Base-by-base conservation (phyloP, 30 jellyfish, hydroid and myxozoan genomes). In the Haliclystus octoradiatus region DNA sequence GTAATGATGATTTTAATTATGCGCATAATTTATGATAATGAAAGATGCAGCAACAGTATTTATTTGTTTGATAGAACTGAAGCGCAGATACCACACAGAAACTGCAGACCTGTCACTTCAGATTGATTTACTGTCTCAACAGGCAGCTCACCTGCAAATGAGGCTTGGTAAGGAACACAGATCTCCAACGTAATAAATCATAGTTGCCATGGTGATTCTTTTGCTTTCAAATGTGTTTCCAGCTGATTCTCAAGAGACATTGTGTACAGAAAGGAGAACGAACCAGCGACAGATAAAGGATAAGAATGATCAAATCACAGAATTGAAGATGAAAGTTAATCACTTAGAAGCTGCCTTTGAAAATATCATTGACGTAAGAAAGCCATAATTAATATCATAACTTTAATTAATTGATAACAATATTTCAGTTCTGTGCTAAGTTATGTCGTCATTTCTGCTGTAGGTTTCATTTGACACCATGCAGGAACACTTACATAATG, bases 311-410 rank as follows among this genome's bases (percentile, higher is more conserved):
- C 65, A 73, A 2, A 84, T 84, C 31, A 47, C 81, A 60, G 82
- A 76, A 4, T 83, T 84, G 12, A 87, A 84, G 70, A 65, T 62
- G 31, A 84, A 66, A 49, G 65, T 84, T 34, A 88, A 84, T 33
- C 82, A 77, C 40, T 65, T 84, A 83, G 95, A 84, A 31, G 26
- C 80, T 25, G 93, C 95, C 4, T 84, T 73, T 77, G 95, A 84
- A 65, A 76, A 84, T 77, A 66, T 84, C 46, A 35, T 84, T n/a
- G 93, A 84, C 34, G 93, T 79, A 50, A 49, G 93, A 40, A 40
- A 5, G 14, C 9, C 19, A 9, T 19, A 40, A 40, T 9, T 40
- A 40, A 40, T 19, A 40, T 5, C 57, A 40, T 19, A 40, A n/a
- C n/a, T n/a, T n/a, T n/a, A n/a, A n/a, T n/a, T n/a, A n/a, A n/a